These are phyloP conservation scores for Nipponia nippon DNA, from an alignment of 2,113 vertebrate species.

Conservation along the genomic window DNA sequence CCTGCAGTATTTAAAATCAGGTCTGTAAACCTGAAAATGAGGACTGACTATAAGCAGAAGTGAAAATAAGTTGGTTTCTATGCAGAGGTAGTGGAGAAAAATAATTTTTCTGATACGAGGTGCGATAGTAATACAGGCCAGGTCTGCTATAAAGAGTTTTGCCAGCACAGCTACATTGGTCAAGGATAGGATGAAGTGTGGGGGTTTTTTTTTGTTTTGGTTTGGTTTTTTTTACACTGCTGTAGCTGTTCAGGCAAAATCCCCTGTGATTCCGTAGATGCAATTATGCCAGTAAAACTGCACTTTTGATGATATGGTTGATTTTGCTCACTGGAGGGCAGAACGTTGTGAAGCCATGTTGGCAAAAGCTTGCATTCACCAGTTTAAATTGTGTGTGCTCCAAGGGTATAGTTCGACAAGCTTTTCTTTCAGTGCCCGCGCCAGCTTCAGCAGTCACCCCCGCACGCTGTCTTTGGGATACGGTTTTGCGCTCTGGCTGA, in stretches of 20 bases:
- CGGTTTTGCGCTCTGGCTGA: neutral
- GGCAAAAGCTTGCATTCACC: constrained; percentile 36
- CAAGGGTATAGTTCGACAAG: constrained; percentile 29
- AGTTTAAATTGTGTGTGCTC: constrained; percentile 24
- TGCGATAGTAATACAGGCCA: neutral
- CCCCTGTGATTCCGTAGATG: neutral
- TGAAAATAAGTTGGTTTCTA: neutral
- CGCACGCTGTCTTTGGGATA: neutral
- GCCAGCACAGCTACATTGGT: neutral
- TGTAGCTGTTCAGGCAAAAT: constrained; percentile 24
- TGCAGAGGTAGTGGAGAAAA: neutral
- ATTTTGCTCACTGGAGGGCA: constrained; percentile 55
- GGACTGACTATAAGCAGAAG: neutral
- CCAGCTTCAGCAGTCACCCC: neutral
- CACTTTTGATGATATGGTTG: constrained; percentile 55
- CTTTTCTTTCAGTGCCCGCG: neutral
- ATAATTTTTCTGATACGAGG: neutral
- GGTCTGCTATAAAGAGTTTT: neutral
- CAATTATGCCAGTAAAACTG: constrained; percentile 59
- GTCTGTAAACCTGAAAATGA: neutral
- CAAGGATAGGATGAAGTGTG: neutral
- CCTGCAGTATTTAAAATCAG: neutral
- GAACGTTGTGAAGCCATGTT: constrained; percentile 17
- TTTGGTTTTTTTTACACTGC: neutral
- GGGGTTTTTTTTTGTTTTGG: too few relatives aligned